Evolutionary conservation across 2,797 vertebrate genomes (phyloP).

Genomic region (Huso huso): DNA sequence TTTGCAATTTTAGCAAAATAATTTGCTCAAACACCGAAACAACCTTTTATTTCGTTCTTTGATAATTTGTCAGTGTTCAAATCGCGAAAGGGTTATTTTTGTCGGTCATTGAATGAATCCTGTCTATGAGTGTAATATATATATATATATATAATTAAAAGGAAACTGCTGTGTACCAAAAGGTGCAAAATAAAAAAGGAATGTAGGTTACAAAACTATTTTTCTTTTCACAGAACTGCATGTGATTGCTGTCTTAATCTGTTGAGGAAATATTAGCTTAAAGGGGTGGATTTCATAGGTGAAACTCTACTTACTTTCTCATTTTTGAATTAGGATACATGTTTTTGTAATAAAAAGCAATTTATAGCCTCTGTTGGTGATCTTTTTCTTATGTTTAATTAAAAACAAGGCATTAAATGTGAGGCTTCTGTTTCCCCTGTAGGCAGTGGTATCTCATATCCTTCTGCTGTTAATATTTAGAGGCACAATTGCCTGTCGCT

Average conservation of each 20-base stretch:
- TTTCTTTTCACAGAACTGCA: neutral
- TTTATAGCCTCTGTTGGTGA: neutral
- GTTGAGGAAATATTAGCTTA: neutral
- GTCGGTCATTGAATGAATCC: no score
- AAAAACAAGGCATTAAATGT: slow-evolving; percentile 18
- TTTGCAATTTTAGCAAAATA: no score
- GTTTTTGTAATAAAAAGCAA: slow-evolving; percentile 8
- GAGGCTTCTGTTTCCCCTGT: slow-evolving; percentile 15
- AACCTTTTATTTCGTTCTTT: no score
- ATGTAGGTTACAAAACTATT: neutral
- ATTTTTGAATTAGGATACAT: neutral
- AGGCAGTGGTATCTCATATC: slow-evolving; percentile 8
- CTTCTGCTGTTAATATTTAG: slow-evolving; percentile 2
- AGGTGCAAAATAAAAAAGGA: no score
- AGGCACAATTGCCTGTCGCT: slow-evolving; percentile 18
- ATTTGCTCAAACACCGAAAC: no score
- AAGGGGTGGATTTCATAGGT: slow-evolving; percentile 10
- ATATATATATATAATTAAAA: no score
- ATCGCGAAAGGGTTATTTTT: no score
- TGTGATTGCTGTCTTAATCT: neutral
- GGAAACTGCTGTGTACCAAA: no score
- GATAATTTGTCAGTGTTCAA: no score
- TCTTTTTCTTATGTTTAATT: slow-evolving; percentile 20
- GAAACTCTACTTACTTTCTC: slow-evolving; percentile 12
- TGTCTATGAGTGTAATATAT: no score